Evolutionary conservation across 1,140 invertebrate genomes (phyloP).

Genomic region (Apis laboriosa): DNA sequence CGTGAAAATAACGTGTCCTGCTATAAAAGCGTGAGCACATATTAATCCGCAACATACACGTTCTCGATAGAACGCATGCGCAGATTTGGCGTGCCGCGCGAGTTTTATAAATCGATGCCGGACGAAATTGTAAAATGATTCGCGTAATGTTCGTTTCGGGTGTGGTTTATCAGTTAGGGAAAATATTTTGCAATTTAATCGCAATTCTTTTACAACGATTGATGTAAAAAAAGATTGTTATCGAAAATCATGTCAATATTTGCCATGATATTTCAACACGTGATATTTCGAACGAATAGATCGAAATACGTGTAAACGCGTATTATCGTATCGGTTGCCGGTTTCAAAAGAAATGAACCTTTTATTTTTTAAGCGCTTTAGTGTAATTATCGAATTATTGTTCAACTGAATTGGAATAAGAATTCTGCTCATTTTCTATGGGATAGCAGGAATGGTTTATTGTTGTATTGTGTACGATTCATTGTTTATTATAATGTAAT

Average conservation of each 20-base stretch:
- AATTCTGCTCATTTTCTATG: conserved; percentile 10
- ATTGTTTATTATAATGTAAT: not conserved
- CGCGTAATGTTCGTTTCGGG: conserved; percentile 38
- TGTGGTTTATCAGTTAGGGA: conserved; percentile 23
- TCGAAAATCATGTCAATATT: not conserved
- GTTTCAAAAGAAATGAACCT: not conserved
- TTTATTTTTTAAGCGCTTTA: not conserved
- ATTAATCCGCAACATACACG: not conserved
- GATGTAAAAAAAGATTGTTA: not conserved
- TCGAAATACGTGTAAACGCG: not conserved
- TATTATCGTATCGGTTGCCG: not conserved
- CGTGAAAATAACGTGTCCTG: not conserved
- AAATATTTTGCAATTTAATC: not conserved
- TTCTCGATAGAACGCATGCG: not conserved
- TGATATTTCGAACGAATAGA: not conserved
- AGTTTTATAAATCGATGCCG: conserved; percentile 44
- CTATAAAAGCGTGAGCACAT: not conserved
- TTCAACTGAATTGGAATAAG: too few relatives aligned
- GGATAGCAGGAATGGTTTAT: not conserved
- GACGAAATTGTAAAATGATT: conserved; percentile 40
- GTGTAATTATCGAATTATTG: not conserved
- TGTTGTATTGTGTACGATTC: not conserved
- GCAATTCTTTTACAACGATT: not conserved
- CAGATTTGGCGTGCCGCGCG: conserved; percentile 1
- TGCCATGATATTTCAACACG: not conserved